Base-by-base conservation (phyloP, 2,113 vertebrate species). In the Triplophysa siluroides region DNA sequence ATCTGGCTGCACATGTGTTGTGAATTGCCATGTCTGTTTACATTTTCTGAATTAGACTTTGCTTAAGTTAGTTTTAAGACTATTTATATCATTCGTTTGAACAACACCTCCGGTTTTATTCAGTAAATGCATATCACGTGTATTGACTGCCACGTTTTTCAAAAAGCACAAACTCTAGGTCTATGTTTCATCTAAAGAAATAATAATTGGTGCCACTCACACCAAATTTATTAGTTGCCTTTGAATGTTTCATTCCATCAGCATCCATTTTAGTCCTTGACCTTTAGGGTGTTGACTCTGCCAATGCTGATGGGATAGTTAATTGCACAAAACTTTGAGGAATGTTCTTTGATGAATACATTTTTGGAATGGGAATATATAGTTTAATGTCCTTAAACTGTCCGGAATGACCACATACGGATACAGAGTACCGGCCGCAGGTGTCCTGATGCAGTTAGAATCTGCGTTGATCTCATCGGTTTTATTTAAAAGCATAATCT, bases 161-260 rank as follows among this genome's bases (percentile, higher is more conserved):
- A 54, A 41, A 81, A 85, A 84, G 77, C 78, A 83, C 84, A 83
- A 79, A 47, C 26, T n/a, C 23, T 10, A 60, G 52, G 41, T 38
- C 33, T 38, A 52, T 56, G 41, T 54, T 60, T 60, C 62, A 61
- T 71, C 61, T 74, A 26, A 45, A 64, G 61, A 65, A 24, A 50
- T 61, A 52, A 76, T 18, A 65, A 64, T 76, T 64, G 61, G 81
- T 83, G 81, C 81, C 79, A 83, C 56, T 60, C 24, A 76, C 71
- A 47, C n/a, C 61, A 65, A 6, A 78, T 38, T 66, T 65, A 58
- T 68, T 71, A 24, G 60, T 68, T 77, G 76, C 38, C 64, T 54
- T 73, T 70, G 76, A 76, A 78, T 73, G 72, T 84, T 68, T 73
- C 13, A 43, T 38, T 79, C 61, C 60, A 56, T 78, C 47, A 64